A percentile compares a stretch with the other conserved stretches of the same genome.
phyloP scores from a whole-genome alignment of 2,888 invertebrate species.

The Lasioglossum calceatum region DNA sequence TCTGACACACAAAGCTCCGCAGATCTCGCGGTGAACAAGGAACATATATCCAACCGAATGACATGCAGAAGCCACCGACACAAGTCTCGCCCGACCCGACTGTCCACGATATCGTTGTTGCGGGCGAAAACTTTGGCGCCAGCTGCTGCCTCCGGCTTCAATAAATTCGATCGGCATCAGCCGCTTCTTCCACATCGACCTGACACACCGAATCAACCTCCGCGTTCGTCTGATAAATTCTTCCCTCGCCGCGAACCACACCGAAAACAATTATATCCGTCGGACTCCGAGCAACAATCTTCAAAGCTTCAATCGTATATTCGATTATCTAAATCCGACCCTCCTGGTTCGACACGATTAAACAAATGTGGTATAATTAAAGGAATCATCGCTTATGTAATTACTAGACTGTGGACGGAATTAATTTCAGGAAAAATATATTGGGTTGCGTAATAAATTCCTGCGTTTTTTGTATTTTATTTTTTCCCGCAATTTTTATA shows the following conservation, averaged over 20 bases:
- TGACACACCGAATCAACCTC: not conserved
- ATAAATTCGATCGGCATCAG: constrained; percentile 26
- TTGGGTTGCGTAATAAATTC: no score
- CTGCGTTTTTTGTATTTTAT: no score
- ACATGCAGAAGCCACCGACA: constrained; percentile 40
- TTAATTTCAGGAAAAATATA: no score
- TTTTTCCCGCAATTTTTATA: no score
- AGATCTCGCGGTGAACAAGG: constrained; percentile 28
- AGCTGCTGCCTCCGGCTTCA: constrained; percentile 38
- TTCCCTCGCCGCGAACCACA: not conserved
- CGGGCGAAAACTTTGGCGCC: constrained; percentile 45
- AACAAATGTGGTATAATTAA: no score
- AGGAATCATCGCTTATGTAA: no score
- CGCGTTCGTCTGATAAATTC: not conserved
- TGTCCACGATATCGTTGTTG: constrained; percentile 40
- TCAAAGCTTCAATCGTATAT: not conserved
- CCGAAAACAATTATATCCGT: not conserved
- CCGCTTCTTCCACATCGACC: not conserved
- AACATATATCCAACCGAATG: constrained; percentile 24
- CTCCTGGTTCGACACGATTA: not conserved
- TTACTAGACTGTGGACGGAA: no score
- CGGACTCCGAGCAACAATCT: not conserved
- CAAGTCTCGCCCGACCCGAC: constrained; percentile 33
- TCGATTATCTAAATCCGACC: not conserved
- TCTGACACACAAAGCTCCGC: not conserved